A percentile compares a stretch with the other conserved stretches of the same genome.
These are phyloP conservation scores for Mythimna albipuncta DNA, from an alignment of 2,888 invertebrate genomes.

Conservation along the genomic window DNA sequence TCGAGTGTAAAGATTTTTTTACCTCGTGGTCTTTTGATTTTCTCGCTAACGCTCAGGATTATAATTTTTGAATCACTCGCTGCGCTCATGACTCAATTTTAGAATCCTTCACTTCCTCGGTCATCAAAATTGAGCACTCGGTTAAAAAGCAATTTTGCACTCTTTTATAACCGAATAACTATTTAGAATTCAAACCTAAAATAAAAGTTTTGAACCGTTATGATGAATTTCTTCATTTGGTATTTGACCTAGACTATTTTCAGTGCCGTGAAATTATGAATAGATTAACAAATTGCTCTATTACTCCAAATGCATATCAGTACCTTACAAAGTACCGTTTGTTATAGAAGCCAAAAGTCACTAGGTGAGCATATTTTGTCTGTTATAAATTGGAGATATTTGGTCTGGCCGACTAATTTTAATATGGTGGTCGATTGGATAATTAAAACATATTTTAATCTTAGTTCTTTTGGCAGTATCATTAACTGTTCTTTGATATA, in stretches of 20 bases:
- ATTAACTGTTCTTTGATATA: constrained; percentile 16
- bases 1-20: no score
- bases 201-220: not conserved
- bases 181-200: not conserved
- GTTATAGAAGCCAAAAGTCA: constrained; percentile 62
- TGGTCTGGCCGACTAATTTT: constrained; percentile 22
- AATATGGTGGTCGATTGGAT: constrained; percentile 20
- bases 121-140: no score
- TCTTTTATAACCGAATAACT: not conserved
- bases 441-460: constrained; percentile 38
- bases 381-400: constrained; percentile 25
- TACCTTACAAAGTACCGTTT: constrained; percentile 39
- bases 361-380: constrained; percentile 52
- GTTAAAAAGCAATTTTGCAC: no score
- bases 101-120: no score
- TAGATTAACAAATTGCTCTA: constrained; percentile 1
- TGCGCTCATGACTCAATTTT: no score
- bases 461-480: constrained; percentile 6
- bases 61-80: no score
- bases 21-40: no score
- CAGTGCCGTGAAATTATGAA: not conserved
- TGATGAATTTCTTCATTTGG: no score
- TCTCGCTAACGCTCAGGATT: no score
- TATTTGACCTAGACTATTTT: not conserved
- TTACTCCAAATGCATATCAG: constrained; percentile 34